These are phyloP conservation scores for Limnephilus marmoratus DNA, from an alignment of 2,888 invertebrate species.

Conservation along the genomic window DNA sequence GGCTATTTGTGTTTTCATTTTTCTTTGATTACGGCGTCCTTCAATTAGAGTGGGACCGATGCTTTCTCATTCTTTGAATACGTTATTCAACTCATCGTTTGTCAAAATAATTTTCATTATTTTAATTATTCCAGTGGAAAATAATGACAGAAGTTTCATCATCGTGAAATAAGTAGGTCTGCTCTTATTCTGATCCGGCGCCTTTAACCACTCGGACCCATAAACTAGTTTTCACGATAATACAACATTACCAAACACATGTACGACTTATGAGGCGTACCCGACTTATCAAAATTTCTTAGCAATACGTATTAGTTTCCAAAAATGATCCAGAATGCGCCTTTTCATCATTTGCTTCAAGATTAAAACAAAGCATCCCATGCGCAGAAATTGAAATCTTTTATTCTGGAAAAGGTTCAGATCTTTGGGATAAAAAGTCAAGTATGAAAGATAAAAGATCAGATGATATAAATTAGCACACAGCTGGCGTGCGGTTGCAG, in stretches of 20 bases:
- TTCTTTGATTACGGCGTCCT: constrained; percentile 64
- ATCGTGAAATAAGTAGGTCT: no score
- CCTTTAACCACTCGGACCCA: no score
- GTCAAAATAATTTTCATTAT: neutral
- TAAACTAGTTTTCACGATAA: no score
- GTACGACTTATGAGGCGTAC: no score
- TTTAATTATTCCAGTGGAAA: neutral
- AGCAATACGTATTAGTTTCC: neutral
- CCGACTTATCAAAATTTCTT: no score
- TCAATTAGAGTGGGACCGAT: constrained; percentile 55
- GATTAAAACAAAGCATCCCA: no score
- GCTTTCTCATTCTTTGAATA: constrained; percentile 6
- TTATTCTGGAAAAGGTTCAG: neutral
- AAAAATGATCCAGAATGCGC: neutral
- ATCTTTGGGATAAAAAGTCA: neutral
- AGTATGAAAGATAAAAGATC: neutral
- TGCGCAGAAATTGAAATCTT: neutral
- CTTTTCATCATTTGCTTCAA: no score
- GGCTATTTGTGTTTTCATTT: constrained; percentile 67
- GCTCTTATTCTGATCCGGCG: no score
- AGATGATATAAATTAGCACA: neutral
- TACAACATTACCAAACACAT: no score
- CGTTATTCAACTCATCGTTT: neutral
- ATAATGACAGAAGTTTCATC: no score
- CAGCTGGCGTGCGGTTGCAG: neutral